These are phyloP conservation scores for Malurus splendens DNA, from an alignment of 2,797 vertebrate genomes.

Conservation along the genomic window DNA sequence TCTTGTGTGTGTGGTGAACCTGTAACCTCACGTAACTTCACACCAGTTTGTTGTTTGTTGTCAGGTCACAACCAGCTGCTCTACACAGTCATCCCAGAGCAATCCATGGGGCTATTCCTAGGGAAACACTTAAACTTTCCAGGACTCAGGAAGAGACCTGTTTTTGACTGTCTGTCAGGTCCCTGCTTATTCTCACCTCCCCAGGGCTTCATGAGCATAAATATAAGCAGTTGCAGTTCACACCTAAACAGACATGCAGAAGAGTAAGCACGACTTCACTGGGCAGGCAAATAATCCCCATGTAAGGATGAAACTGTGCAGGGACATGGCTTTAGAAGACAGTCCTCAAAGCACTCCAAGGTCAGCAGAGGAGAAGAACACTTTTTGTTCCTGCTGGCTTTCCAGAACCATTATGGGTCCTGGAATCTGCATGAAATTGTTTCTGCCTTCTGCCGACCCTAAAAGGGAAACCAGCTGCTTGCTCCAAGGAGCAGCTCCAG, in stretches of 20 bases:
- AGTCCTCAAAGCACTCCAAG: neutral
- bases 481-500: neutral
- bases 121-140: conserved; percentile 10
- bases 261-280: neutral
- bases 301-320: neutral
- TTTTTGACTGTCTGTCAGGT: neutral
- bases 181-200: neutral
- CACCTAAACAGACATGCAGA: neutral
- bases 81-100: neutral
- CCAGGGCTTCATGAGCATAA: neutral
- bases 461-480: conserved; percentile 48
- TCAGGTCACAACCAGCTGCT: conserved; percentile 23
- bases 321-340: neutral
- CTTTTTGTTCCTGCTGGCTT: conserved; percentile 25
- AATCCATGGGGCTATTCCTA: neutral
- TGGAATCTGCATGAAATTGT: conserved; percentile 27
- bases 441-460: conserved; percentile 10
- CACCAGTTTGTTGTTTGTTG: neutral
- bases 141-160: conserved; percentile 13
- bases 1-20: neutral
- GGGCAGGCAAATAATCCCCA: neutral
- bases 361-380: conserved; percentile 19
- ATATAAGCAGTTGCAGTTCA: neutral
- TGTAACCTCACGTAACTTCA: neutral
- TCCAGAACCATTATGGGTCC: conserved; percentile 44